Evolutionary conservation across 37 sponge, comb jelly and placozoan species (phyloP).

Genomic region (Spongilla lacustris): DNA sequence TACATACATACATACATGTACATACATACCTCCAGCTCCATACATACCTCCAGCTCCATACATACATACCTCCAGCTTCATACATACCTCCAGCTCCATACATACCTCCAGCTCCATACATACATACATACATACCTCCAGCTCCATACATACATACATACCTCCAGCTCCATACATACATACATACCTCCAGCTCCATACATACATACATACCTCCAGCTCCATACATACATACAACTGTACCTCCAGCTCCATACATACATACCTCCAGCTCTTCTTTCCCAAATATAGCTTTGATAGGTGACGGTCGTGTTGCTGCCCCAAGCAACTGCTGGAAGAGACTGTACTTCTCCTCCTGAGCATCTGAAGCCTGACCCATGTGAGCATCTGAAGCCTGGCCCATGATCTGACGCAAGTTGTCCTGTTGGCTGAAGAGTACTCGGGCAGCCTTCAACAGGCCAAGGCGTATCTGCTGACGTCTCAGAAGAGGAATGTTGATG

Average conservation of each 20-base stretch:
- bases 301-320: conserved; percentile 92
- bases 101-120: too few relatives aligned
- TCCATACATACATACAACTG: background rate
- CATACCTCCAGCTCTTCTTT: conserved; percentile 91
- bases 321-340: conserved; percentile 88
- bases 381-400: conserved; percentile 25
- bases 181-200: background rate
- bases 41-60: too few relatives aligned
- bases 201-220: background rate
- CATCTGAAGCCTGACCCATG: conserved; percentile 13
- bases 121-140: too few relatives aligned
- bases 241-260: background rate
- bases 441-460: conserved; percentile 90
- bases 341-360: conserved; percentile 67
- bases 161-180: background rate
- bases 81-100: too few relatives aligned
- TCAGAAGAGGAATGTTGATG: conserved; percentile 64
- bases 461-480: conserved; percentile 84
- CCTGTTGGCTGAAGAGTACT: conserved; percentile 92
- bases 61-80: too few relatives aligned
- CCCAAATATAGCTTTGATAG: conserved; percentile 91
- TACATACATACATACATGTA: too few relatives aligned
- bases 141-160: background rate
- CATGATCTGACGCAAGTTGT: conserved; percentile 90
- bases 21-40: too few relatives aligned